Percentiles rank a stretch among this genome's conserved stretches.
Conservation (phyloP, 2,797 vertebrate species). For the Cryptoprocta ferox region DNA sequence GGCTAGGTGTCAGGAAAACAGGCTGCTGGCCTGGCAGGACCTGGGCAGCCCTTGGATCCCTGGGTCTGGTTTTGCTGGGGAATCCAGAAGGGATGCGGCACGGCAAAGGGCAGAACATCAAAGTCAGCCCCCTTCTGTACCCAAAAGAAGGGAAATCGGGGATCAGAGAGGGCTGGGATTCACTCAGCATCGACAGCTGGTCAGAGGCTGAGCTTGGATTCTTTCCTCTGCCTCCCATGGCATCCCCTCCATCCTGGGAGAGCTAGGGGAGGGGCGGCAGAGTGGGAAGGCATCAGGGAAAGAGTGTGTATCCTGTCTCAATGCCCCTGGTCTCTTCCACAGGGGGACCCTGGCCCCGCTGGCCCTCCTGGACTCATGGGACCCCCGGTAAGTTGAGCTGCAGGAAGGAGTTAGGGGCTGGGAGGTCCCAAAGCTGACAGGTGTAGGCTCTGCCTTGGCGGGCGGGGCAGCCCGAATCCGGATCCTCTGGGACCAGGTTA, state of each 20-base stretch:
- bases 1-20: neutral
- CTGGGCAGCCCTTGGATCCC: neutral
- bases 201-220: neutral
- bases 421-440: neutral
- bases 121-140: neutral
- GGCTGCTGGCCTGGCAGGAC: neutral
- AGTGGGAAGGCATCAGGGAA: neutral
- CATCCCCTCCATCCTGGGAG: neutral
- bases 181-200: neutral
- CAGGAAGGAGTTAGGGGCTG: neutral
- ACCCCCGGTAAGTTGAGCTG: conserved; percentile 91
- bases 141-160: neutral
- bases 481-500: rapidly evolving
- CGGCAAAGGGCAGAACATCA: neutral
- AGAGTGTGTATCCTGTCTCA: neutral
- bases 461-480: neutral
- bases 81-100: neutral
- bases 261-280: neutral
- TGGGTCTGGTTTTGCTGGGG: neutral
- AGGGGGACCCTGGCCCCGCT: conserved; percentile 92
- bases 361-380: conserved; percentile 93
- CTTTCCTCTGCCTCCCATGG: rapidly evolving
- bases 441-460: neutral
- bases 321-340: neutral
- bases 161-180: neutral